Base-by-base conservation (phyloP, 2,797 vertebrate genomes). In the Phalanger gymnotis region DNA sequence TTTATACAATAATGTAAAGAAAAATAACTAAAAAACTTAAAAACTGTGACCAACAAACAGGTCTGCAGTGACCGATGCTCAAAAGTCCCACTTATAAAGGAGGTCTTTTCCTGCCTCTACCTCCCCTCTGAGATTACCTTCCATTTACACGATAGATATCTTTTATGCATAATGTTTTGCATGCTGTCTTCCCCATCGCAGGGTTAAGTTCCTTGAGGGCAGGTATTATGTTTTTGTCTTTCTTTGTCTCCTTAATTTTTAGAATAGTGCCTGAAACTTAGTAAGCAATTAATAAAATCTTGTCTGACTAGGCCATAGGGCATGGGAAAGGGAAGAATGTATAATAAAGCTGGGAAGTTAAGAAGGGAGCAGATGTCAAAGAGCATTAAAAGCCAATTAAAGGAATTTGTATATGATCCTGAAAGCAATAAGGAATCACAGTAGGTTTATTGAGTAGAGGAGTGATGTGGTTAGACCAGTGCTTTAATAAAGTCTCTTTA, bases 401-500 rank as follows among this genome's bases (percentile, higher is more conserved):
- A 94, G 30, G 25, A 40, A 28, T 91, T 89, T 55, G 25, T 9
- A 89, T 9, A 90, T 92, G 30, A 58, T 87, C 47, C 7, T 56
- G 12, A 90, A 56, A 52, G 73, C n/a, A 31, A 81, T 51, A 31
- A 94, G 66, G 91, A 93, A n/a, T 94, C 53, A 94, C 4, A n/a
- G 81, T 40, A 56, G 58, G 40, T 22, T 66, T 91, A 47, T 73
- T 90, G 91, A 16, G 22, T 34, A 58, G 27, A 34, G 61, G 92
- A 96, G 27, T 56, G 53, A 55, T 28, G 40, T 31, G 53, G 92
- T 81, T 54, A 81, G 2, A 93, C 16, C 93, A 89, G 19, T 58
- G 95, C 53, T 19, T 90, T 89, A 54, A 51, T 73, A 93, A 95
- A 30, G 30, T 90, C 31, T n/a, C 34, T 14, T 73, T 93, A 54